Conservation (phyloP, 2,113 vertebrate species). For the Pseudorectes ferrugineus region DNA sequence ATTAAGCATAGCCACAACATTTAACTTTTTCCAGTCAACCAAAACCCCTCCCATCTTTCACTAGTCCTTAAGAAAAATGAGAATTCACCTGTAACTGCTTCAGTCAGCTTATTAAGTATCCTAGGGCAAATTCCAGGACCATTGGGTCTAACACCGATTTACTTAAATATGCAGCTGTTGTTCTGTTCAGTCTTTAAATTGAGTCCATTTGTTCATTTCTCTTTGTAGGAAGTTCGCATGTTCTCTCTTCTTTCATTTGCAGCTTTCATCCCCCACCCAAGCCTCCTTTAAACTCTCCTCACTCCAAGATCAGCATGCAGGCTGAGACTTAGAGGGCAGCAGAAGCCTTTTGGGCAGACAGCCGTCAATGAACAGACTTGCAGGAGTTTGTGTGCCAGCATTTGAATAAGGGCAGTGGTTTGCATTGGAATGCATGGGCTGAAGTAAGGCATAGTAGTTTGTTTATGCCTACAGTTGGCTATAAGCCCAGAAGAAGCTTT, state of each 20-base stretch:
- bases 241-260: background rate
- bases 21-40: background rate
- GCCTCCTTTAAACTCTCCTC: background rate
- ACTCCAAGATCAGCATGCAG: background rate
- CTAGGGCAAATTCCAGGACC: background rate
- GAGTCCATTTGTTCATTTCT: background rate
- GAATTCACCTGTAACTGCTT: background rate
- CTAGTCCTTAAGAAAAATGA: background rate
- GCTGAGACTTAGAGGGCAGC: background rate
- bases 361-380: background rate
- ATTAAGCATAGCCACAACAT: background rate
- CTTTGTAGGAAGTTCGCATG: background rate
- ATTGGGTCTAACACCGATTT: background rate
- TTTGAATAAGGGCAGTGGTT: background rate
- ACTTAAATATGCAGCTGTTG: background rate
- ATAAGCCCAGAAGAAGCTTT: conserved; percentile 23
- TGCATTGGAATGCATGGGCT: conserved; percentile 26
- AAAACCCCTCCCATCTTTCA: background rate
- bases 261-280: background rate
- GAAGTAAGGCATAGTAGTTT: background rate
- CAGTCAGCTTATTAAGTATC: background rate
- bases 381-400: background rate
- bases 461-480: conserved; percentile 22
- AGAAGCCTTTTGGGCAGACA: background rate
- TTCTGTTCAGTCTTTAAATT: background rate